phyloP scores from a whole-genome alignment of 2,113 vertebrate genomes.

The Pionites leucogaster region DNA sequence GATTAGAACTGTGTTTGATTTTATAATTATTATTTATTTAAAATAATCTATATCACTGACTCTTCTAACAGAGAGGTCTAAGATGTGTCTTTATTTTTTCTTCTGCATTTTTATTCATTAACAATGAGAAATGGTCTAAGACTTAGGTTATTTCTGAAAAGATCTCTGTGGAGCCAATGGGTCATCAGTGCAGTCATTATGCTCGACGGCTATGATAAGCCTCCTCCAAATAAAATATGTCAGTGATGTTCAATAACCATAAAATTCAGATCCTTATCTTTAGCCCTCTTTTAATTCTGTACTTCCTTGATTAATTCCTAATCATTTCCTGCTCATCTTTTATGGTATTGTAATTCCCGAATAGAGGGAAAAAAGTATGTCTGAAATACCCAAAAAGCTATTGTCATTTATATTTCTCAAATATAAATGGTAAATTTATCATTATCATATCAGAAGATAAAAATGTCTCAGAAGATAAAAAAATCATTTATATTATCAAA shows the following conservation, averaged over 20 bases:
- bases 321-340: neutral
- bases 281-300: neutral
- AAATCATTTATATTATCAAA: neutral
- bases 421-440: too few relatives aligned
- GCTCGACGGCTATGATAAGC: neutral
- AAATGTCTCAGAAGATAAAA: too few relatives aligned
- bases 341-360: conserved; percentile 7
- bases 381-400: conserved; percentile 17
- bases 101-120: neutral
- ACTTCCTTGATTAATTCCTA: neutral
- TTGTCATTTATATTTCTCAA: neutral
- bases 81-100: neutral
- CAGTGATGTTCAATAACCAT: neutral
- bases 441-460: too few relatives aligned
- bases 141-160: neutral
- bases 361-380: neutral
- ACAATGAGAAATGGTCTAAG: neutral
- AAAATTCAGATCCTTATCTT: neutral
- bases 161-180: neutral
- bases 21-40: neutral
- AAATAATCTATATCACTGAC: neutral
- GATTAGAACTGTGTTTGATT: neutral
- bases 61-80: neutral
- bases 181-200: neutral
- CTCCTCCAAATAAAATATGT: neutral